Evolutionary conservation across 1,140 invertebrate genomes (phyloP).

Genomic region (Magallana gigas): DNA sequence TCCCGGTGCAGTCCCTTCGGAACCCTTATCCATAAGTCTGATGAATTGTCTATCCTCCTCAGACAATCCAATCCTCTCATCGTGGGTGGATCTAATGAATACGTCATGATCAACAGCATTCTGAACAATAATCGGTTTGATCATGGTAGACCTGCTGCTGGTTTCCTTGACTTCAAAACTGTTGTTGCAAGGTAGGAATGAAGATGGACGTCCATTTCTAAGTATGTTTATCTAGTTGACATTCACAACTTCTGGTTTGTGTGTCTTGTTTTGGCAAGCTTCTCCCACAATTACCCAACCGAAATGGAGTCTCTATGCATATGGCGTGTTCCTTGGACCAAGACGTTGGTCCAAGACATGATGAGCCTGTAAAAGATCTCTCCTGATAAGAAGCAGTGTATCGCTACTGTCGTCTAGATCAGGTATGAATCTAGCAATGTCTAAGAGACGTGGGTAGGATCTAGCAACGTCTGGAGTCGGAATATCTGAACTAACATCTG

Average conservation of each 20-base stretch:
- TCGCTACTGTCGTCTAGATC: not conserved
- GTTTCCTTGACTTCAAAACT: not conserved
- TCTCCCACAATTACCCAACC: conserved; percentile 50
- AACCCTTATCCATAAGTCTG: not conserved
- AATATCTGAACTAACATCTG: not conserved
- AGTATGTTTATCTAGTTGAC: not conserved
- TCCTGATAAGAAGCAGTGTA: conserved; percentile 26
- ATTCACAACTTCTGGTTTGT: not conserved
- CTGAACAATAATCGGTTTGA: not conserved
- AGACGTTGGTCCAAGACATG: not conserved
- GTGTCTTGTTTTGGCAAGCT: not conserved
- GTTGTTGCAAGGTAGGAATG: not conserved
- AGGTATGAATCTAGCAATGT: not conserved
- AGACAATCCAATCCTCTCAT: not conserved
- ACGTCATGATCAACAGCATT: not conserved
- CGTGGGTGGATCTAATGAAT: not conserved
- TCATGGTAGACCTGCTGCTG: not conserved
- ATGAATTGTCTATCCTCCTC: not conserved
- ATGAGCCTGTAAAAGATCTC: conserved; percentile 40
- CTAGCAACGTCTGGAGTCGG: not conserved
- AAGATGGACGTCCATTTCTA: not conserved
- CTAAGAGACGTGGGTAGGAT: not conserved
- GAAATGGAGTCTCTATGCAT: conserved; percentile 36
- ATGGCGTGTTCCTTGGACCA: conserved; percentile 34
- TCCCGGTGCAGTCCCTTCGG: not conserved